A percentile compares a stretch with the other conserved stretches of the same genome.
Conservation (phyloP, 1,140 invertebrate genomes). For the Diorhabda carinulata region DNA sequence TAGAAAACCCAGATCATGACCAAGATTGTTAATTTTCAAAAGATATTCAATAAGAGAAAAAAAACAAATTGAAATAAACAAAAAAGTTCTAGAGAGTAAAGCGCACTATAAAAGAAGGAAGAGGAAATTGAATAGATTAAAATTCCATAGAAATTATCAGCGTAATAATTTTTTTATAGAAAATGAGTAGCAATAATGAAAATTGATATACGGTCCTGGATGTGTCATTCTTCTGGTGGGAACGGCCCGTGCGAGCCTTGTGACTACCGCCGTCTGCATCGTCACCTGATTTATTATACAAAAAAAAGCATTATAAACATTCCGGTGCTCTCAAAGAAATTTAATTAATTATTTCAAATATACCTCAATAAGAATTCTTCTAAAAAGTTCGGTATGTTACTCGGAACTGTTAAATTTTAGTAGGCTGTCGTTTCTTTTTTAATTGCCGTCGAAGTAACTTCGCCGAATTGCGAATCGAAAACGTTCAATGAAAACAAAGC, state of each 20-base stretch:
- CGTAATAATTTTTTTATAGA: background rate
- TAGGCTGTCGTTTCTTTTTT: constrained; percentile 30
- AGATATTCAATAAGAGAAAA: no score
- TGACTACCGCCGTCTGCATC: constrained; percentile 34
- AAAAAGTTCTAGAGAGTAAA: no score
- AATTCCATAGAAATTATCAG: background rate
- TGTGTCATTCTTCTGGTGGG: constrained; percentile 30
- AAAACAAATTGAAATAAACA: no score
- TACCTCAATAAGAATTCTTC: constrained; percentile 41
- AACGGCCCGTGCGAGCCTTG: constrained; percentile 38
- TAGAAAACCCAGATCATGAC: no score
- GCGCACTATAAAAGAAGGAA: no score
- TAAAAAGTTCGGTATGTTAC: constrained; percentile 39
- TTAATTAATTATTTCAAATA: constrained; percentile 45
- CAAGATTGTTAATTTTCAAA: no score
- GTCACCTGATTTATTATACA: constrained; percentile 41
- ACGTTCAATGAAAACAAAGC: constrained; percentile 32
- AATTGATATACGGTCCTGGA: constrained; percentile 22
- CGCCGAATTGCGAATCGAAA: constrained; percentile 22
- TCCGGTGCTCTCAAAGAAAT: constrained; percentile 40
- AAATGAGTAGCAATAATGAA: background rate
- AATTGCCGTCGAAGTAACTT: constrained; percentile 34
- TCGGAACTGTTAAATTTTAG: constrained; percentile 43
- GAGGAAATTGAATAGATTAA: background rate
- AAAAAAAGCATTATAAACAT: constrained; percentile 39